Evolutionary conservation across 2,888 invertebrate species (phyloP), one percentile per base, ranked within the genome.

Genomic region (Cosmopolites sordidus): DNA sequence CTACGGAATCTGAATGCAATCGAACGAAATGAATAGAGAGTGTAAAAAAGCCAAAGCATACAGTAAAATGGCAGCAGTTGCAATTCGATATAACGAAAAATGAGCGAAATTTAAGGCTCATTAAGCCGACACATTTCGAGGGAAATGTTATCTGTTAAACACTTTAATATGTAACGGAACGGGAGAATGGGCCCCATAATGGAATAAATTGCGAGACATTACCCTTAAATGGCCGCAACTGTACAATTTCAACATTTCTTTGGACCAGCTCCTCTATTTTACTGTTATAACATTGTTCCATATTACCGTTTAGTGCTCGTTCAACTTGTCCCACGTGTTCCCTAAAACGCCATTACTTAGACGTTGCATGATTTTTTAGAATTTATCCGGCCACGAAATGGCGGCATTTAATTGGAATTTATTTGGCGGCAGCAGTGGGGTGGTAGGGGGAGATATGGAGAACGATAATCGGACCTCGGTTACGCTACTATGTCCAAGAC

Each of bases 251-350:
- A 61, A 33, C 60, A 59, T 63, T 64, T 64, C 62, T 61, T 58
- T 53, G 59, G 61, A 62, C 63, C n/a, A 62, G 61, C 63, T 63
- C 62, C 62, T 61, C 63, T 60, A 62, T 64, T 65, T 65, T 66
- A 65, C 63, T 64, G 65, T 66, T 66, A 66, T 65, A 65, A 62
- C 62, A 59, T 60, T 58, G 62, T 64, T 64, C 60, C 62, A 60
- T 63, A 64, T 64, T 62, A 59, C 64, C 56, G 60, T 59, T 63
- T 59, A 33, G 33, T 12, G 51, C 57, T 58, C 48, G 52, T 33
- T 11, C 11, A 33, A 33, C 33, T 33, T 33, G 52, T 56, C 48
- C 51, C 47, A 58, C 57, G 56, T 58, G 60, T 50, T 60, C 56
- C 47, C 44, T 58, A 57, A 60, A 61, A 58, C n/a, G 33, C 33